phyloP scores from a whole-genome alignment of 2,113 vertebrate genomes.

The Ceuthmochares aereus region DNA sequence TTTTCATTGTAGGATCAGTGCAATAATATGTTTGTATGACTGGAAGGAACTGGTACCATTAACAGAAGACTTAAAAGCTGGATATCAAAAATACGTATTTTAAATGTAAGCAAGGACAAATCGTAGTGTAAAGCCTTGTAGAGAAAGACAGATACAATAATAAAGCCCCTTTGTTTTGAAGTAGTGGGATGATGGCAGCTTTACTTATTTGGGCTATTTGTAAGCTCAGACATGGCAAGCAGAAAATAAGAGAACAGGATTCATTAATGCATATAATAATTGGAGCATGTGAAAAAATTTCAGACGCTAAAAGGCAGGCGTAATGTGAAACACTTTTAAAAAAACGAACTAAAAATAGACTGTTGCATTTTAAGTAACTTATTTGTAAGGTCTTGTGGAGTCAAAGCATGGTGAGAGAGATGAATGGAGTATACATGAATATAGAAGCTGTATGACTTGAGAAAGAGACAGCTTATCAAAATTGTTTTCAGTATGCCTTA shows the following conservation, averaged over 20 bases:
- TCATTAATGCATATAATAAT: constrained; percentile 3
- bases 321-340: neutral
- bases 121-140: neutral
- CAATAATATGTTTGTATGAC: neutral
- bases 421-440: neutral
- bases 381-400: constrained; percentile 8
- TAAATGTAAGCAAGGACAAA: neutral
- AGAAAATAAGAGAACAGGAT: neutral
- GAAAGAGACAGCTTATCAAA: neutral
- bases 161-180: neutral
- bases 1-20: neutral
- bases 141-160: neutral
- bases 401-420: neutral
- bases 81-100: neutral
- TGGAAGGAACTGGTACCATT: neutral
- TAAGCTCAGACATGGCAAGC: neutral
- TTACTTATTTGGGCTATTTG: neutral
- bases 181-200: neutral
- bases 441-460: neutral
- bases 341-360: constrained; percentile 23
- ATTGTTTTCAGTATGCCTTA: neutral
- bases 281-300: constrained; percentile 24
- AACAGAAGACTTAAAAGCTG: neutral
- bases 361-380: constrained; percentile 42
- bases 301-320: neutral